These are phyloP conservation scores for Cranoglanis bouderius DNA, from an alignment of 2,113 vertebrate genomes.

Conservation along the genomic window DNA sequence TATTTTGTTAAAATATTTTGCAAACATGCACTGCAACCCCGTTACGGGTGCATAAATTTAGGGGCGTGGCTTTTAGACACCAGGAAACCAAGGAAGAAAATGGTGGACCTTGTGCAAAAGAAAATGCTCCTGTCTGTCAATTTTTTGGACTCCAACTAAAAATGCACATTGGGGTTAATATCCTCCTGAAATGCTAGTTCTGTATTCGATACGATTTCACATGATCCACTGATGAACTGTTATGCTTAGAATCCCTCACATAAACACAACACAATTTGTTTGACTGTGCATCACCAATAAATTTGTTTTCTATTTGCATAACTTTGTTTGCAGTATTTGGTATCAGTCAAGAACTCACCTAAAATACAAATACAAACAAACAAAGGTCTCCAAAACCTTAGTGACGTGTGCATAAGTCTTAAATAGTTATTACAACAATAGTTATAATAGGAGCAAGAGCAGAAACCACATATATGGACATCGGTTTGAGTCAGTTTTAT, in stretches of 20 bases:
- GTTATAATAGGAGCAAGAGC: background rate
- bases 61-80: background rate
- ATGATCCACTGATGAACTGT: background rate
- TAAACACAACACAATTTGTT: background rate
- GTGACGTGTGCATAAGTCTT: background rate
- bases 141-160: background rate
- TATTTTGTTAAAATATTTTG: background rate
- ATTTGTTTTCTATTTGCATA: background rate
- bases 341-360: background rate
- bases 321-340: background rate
- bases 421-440: background rate
- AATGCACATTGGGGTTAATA: background rate
- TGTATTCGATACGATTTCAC: background rate
- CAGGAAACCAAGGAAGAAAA: background rate
- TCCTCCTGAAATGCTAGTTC: background rate
- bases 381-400: background rate
- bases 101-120: background rate
- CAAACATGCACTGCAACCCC: background rate
- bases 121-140: background rate
- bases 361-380: no score
- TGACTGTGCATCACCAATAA: background rate
- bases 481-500: background rate
- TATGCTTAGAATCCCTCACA: background rate
- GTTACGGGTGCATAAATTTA: background rate
- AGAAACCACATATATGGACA: background rate